Base-by-base conservation (phyloP, 2,888 invertebrate genomes). In the Tanypteryx hageni region DNA sequence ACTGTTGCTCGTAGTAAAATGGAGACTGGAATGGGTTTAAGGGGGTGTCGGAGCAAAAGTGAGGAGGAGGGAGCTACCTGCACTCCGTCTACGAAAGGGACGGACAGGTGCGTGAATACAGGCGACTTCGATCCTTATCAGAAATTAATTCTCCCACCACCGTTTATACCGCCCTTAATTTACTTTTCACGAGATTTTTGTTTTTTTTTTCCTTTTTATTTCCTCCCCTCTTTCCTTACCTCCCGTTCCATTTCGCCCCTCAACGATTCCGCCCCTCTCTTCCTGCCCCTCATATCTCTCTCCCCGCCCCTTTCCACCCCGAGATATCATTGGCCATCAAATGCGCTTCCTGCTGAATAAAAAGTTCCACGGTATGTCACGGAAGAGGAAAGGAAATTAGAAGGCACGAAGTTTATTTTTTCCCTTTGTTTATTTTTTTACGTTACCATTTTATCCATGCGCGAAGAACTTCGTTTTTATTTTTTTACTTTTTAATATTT, bases 341-440 rank as follows among this genome's bases (percentile, higher is more conserved):
- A 44, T 44, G 68, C 89, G 56, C 89, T 89, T 89, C 89, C 89
- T 89, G 89, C 89, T 64, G 58, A 57, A 89, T 64, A 44, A 44
- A 44, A n/a, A 44, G 44, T 89, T 64, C 89, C 89, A 89, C 89
- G 89, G 64, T 89, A 89, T 68, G 89, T 89, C 89, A 89, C 68
- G 89, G 64, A 68, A 44, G 89, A 59, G 31, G 61, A 76, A 76
- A 76, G 76, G 76, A 76, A 76, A 76, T 76, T 76, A 76, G 22
- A 76, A 76, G 76, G 76, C 76, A 27, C 76, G 76, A 4, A 10
- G 22, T 22, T 68, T 13, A 27, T 76, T 61, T 61, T 18, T 76
- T 22, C 76, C 27, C 22, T 27, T 27, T 76, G 22, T 22, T 76
- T 13, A 76, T 14, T 5, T 76, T 76, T 76, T 76, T 76, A 22